These are phyloP conservation scores for Agrenia bidenticulata DNA, from an alignment of 2,888 invertebrate species.

Conservation along the genomic window DNA sequence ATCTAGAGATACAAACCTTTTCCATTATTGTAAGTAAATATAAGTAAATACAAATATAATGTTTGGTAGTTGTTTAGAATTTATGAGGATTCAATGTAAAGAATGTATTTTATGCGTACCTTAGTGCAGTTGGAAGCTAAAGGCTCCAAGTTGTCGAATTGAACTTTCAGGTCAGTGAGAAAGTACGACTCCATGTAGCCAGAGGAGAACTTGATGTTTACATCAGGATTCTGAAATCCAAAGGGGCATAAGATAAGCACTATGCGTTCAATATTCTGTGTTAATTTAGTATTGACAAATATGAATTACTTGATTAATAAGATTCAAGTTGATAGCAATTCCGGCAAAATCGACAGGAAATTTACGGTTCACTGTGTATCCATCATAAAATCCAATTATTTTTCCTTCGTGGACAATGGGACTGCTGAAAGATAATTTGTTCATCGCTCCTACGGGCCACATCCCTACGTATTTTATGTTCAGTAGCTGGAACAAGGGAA, in stretches of 20 bases:
- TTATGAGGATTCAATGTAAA: slow-evolving; percentile 59
- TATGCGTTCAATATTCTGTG: neutral
- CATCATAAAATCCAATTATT: slow-evolving; percentile 71
- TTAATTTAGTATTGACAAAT: neutral
- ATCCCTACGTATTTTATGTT: slow-evolving; percentile 71
- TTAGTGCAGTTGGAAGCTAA: neutral
- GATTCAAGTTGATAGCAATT: slow-evolving; percentile 69
- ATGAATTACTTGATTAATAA: slow-evolving; percentile 56
- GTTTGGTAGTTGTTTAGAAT: slow-evolving; percentile 58
- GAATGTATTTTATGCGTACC: no score
- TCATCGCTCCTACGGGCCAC: slow-evolving; percentile 78
- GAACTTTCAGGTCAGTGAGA: slow-evolving; percentile 62
- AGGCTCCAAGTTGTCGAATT: neutral
- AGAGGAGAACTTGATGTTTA: slow-evolving; percentile 68
- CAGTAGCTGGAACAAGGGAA: slow-evolving; percentile 58
- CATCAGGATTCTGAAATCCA: slow-evolving; percentile 60
- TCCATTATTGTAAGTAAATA: no score
- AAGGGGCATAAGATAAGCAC: neutral
- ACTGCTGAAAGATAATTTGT: slow-evolving; percentile 67
- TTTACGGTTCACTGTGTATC: slow-evolving; percentile 68
- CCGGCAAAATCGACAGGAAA: slow-evolving; percentile 82
- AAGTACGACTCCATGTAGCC: slow-evolving; percentile 78
- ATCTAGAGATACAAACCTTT: no score
- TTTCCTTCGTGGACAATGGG: slow-evolving; percentile 63
- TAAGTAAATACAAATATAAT: no score